Evolutionary conservation across 2,888 invertebrate species (phyloP).

Genomic region (Himalopsyche japonica): DNA sequence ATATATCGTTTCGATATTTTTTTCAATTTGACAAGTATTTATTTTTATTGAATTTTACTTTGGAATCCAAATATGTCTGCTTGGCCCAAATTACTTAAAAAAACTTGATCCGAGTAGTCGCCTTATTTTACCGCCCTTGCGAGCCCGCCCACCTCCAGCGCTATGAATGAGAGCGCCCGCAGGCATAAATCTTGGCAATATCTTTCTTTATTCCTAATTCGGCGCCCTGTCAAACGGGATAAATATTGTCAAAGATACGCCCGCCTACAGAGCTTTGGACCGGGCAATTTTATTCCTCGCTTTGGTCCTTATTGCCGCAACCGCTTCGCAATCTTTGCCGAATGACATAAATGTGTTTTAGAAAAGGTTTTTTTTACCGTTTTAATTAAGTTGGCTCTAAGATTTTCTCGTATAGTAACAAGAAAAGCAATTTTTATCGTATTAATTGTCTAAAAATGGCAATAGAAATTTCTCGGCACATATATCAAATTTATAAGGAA

Average conservation of each 20-base stretch:
- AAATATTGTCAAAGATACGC: constrained; percentile 29
- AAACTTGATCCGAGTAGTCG: constrained; percentile 19
- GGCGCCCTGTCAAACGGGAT: constrained; percentile 32
- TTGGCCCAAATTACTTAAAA: constrained; percentile 16
- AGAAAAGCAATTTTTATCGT: background rate
- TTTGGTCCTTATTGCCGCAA: background rate
- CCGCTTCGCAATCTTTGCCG: background rate
- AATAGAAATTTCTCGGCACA: too few relatives aligned
- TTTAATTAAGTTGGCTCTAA: background rate
- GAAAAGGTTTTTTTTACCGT: background rate
- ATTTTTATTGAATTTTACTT: background rate
- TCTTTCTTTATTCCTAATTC: constrained; percentile 31
- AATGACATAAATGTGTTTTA: background rate
- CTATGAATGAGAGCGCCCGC: background rate
- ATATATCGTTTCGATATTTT: background rate
- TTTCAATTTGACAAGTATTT: background rate
- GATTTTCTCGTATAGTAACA: background rate
- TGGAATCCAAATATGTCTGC: background rate
- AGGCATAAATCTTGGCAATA: constrained; percentile 1
- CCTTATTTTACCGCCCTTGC: background rate
- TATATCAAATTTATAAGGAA: too few relatives aligned
- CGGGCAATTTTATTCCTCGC: background rate
- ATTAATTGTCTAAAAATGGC: too few relatives aligned
- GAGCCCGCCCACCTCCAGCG: constrained; percentile 5
- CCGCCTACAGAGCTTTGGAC: constrained; percentile 9